phyloP scores from a whole-genome alignment of 2,113 vertebrate species.

The Turdus rufiventris region DNA sequence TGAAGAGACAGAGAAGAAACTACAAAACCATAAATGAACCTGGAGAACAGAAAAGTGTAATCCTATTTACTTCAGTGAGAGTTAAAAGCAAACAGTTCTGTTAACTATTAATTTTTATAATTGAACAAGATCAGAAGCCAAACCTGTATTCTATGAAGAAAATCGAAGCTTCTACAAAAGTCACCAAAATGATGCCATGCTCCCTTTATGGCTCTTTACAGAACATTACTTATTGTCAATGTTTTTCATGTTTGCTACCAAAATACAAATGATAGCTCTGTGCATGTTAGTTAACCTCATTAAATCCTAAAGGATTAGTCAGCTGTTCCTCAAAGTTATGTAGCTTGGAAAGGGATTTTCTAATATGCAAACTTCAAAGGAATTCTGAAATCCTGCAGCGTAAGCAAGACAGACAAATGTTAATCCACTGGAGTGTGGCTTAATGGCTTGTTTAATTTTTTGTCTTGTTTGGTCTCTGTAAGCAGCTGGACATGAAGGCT shows the following conservation, averaged over 20 bases:
- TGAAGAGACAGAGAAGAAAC: not conserved
- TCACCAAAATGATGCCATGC: not conserved
- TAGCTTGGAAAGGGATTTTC: slow-evolving; percentile 67
- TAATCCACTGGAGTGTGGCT: slow-evolving; percentile 62
- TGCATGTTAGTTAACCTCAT: slow-evolving; percentile 46
- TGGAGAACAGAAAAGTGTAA: not conserved
- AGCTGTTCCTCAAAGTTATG: slow-evolving; percentile 40
- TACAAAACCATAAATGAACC: not conserved
- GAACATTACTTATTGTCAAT: not conserved
- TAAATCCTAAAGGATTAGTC: slow-evolving; percentile 67
- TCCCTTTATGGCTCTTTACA: not conserved
- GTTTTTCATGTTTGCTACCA: not conserved
- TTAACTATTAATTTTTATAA: not conserved
- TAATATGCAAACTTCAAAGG: slow-evolving; percentile 72
- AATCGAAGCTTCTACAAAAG: not conserved
- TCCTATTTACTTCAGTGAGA: not conserved
- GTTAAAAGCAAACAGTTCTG: not conserved
- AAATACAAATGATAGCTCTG: slow-evolving; percentile 5
- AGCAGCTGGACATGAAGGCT: not conserved
- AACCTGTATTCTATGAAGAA: not conserved
- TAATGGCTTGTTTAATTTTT: slow-evolving; percentile 47
- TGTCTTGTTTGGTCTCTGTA: slow-evolving; percentile 12
- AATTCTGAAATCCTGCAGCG: slow-evolving; percentile 52
- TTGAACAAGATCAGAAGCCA: not conserved
- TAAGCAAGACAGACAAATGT: slow-evolving; percentile 32